These are phyloP conservation scores for Mechanitis messenoides DNA, from an alignment of 2,888 invertebrate genomes.

Conservation along the genomic window DNA sequence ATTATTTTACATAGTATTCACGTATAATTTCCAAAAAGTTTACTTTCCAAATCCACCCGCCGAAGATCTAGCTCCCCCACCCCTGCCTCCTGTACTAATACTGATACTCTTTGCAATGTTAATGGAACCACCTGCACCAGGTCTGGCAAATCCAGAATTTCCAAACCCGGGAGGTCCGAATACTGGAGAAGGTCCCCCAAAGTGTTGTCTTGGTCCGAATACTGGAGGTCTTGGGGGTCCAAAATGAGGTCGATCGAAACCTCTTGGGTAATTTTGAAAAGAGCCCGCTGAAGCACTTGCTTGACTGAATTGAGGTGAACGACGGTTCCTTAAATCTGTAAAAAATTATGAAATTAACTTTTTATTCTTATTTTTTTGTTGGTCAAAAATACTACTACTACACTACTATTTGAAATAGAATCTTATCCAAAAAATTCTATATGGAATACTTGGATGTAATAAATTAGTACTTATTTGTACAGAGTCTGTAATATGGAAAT, in stretches of 20 bases:
- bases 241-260: conserved; percentile 14
- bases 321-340: conserved; percentile 26
- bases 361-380: not conserved
- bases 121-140: conserved; percentile 22
- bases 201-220: no score
- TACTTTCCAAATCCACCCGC: conserved; percentile 35
- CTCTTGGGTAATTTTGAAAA: conserved; percentile 14
- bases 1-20: no score
- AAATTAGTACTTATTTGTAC: no score
- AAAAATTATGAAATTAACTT: not conserved
- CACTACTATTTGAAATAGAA: no score
- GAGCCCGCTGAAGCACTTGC: conserved; percentile 27
- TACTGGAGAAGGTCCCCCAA: conserved; percentile 7
- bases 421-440: no score
- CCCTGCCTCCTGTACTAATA: conserved; percentile 36
- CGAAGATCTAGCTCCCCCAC: conserved; percentile 24
- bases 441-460: no score
- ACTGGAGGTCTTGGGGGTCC: conserved; percentile 11
- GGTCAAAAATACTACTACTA: not conserved
- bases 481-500: no score
- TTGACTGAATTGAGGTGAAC: conserved; percentile 34
- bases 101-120: conserved; percentile 49
- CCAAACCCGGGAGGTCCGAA: conserved; percentile 15
- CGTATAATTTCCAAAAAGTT: conserved; percentile 14
- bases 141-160: conserved; percentile 6